Base-by-base conservation (phyloP, 2,113 vertebrate genomes). In the Neodontobutis hainanensis region DNA sequence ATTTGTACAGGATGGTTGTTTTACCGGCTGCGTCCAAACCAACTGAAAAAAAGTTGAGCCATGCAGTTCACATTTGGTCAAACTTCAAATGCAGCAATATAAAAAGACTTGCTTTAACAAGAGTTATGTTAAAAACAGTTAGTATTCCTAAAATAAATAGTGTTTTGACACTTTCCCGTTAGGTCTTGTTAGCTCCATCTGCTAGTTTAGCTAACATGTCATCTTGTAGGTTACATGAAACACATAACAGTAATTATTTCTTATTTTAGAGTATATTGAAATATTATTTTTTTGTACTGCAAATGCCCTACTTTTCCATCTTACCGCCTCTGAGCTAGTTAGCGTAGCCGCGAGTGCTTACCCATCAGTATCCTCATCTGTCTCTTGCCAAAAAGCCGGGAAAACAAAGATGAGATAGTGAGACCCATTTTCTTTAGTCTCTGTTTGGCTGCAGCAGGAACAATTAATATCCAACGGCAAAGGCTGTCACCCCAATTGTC, bases 1-100 rank as follows among this genome's bases (percentile, higher is more conserved):
- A 91, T 82, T 97, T 96, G 91, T 97, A 97, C 19, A 97, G 92
- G 80, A 97, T 97, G n/a, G 95, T 97, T 43, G 95, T 97, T 90
- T 97, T 97, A 8, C 95, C 95, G 8, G 95, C 95, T 0, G 96
- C 96, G 55, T 97, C 96, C 90, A 97, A 90, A 78, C 96, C 96
- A 65, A 97, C 95, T 95, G 89, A 80, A 91, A 83, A 35, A 27
- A 27, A 27, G 19, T 27, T 27, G 19, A 27, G 19, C 19, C 19
- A 27, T 27, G 19, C 19, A 1, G 19, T 2, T 27, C 3, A 27
- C 19, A 27, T 27, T 27, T 27, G 1, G 1, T 27, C 19, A 27
- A 27, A 27, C 19, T 27, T 27, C 19, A 27, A 27, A 27, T 27
- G 19, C 19, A 27, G 19, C 19, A 27, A 27, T 27, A n/a, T n/a